Evolutionary conservation across 1,140 invertebrate genomes (phyloP), one percentile per base, ranked within the genome.

Genomic region (Antheraea mylitta): DNA sequence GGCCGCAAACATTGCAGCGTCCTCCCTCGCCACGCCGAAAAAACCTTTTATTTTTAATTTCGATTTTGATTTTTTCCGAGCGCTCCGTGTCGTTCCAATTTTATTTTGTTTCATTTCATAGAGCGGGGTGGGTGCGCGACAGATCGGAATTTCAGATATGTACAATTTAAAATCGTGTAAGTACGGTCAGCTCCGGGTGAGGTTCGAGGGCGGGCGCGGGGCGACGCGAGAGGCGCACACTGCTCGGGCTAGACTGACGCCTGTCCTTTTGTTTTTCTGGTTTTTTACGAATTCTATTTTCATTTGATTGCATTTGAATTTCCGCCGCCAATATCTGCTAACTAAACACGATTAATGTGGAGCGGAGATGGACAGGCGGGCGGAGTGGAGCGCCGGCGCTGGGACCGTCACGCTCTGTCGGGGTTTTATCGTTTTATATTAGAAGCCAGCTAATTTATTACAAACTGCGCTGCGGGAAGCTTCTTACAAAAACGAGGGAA

Each of bases 271-370:
- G 86, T 91, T 92, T 86, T 87, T 90, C 90, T 91, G 79, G 80
- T 90, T 92, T 90, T 90, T 88, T 84, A 84, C 83, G 79, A 87
- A 88, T 90, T 87, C 89, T 92, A 90, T 92, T 92, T 92, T 92
- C 90, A 92, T 93, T 93, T 92, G 90, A 93, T 92, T 92, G 91
- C 90, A 93, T 92, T 92, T 90, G 90, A 92, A 92, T 92, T 92
- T 93, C 90, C 89, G 85, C 86, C 92, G 90, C 90, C 91, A 87
- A 93, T 93, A 92, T 92, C 90, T 90, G 89, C 90, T 93, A 92
- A 92, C 92, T 92, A 92, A 93, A 93, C 92, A 92, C 91, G 92
- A 92, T 92, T 93, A 92, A 92, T 92, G 92, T 85, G 85, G 82
- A 79, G 83, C 81, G 86, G 81, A 90, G 85, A 88, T 86, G 88